Conservation (phyloP, 2,113 vertebrate genomes). For the Toxotes jaculatrix region DNA sequence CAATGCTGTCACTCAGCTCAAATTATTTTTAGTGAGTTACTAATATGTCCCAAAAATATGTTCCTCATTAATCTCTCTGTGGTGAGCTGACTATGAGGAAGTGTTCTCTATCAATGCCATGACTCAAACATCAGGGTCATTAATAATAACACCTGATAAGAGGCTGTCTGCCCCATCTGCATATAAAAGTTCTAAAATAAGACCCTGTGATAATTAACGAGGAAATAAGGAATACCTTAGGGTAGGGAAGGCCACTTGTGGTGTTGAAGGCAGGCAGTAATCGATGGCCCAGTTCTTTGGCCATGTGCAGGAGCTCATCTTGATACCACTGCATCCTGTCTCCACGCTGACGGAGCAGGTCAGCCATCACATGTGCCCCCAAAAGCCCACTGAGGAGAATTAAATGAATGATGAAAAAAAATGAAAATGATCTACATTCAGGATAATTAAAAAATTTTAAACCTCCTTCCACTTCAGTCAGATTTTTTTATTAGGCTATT, state of each 20-base stretch:
- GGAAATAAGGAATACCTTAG: slow-evolving; percentile 86
- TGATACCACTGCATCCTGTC: slow-evolving; percentile 95
- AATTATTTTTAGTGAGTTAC: background rate
- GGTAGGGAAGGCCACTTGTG: slow-evolving; percentile 98
- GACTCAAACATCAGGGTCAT: background rate
- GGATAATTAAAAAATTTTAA: background rate
- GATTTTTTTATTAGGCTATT: background rate
- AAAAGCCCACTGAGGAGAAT: slow-evolving; percentile 89
- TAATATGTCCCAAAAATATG: background rate
- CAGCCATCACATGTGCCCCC: slow-evolving; percentile 96
- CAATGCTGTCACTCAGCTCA: background rate
- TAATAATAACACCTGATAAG: background rate
- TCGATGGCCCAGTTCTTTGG: slow-evolving; percentile 94
- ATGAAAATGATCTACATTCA: background rate
- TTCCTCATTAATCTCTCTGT: background rate
- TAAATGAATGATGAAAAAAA: too few relatives aligned
- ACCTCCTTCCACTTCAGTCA: background rate
- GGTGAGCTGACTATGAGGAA: background rate
- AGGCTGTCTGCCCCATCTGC: background rate
- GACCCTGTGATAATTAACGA: background rate
- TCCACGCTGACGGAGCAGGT: slow-evolving; percentile 93
- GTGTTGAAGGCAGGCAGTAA: slow-evolving; percentile 98
- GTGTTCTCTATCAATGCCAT: background rate
- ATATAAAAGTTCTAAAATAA: background rate
- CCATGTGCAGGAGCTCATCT: slow-evolving; percentile 95